phyloP scores from a whole-genome alignment of 2,888 invertebrate genomes.

The Petrolisthes manimaculis region DNA sequence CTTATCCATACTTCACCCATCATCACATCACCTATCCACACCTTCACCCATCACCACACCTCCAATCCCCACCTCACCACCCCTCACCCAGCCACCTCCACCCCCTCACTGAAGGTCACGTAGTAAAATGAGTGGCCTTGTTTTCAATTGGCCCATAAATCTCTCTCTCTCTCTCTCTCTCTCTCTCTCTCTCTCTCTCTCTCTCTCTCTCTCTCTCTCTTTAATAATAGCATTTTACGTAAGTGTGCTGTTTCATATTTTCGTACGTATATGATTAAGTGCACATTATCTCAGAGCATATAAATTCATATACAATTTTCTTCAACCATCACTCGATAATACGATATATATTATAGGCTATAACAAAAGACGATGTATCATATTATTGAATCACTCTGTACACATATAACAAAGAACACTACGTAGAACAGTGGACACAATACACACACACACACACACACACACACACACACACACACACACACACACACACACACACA shows the following conservation, averaged over 20 bases:
- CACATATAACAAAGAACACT: too few species aligned
- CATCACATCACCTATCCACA: too few species aligned
- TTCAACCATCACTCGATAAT: too few species aligned
- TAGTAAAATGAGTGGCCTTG: background rate
- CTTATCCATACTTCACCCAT: background rate
- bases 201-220: constrained; percentile 2
- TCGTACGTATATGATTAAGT: background rate
- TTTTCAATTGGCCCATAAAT: background rate
- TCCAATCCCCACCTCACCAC: background rate
- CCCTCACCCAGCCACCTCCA: background rate
- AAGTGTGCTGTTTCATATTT: background rate
- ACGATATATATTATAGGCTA: too few species aligned
- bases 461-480: too few species aligned
- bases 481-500: too few species aligned
- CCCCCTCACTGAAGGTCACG: background rate
- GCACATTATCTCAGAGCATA: background rate
- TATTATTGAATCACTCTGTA: too few species aligned
- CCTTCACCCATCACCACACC: too few species aligned
- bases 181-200: constrained; percentile 22
- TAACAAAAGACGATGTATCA: too few species aligned
- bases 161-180: constrained; percentile 21
- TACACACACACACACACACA: too few species aligned
- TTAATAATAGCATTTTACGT: background rate
- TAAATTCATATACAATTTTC: background rate
- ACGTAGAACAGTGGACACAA: too few species aligned